These are phyloP conservation scores for Mamestra brassicae DNA, from an alignment of 2,888 invertebrate species.

Conservation along the genomic window DNA sequence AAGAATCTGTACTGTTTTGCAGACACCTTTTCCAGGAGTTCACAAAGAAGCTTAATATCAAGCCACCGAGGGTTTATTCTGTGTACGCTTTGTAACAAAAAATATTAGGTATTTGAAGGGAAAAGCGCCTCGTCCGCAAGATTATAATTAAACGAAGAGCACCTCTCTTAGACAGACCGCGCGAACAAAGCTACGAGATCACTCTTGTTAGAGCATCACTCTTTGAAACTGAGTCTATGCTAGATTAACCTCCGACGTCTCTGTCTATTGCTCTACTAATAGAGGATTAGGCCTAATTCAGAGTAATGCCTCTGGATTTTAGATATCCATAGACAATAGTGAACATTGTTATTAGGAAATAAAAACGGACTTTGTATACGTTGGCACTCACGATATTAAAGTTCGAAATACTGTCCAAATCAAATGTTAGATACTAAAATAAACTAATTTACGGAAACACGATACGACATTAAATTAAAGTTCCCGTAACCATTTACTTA, in stretches of 20 bases:
- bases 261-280: background rate
- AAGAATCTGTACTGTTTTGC: slow-evolving; percentile 19
- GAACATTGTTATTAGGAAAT: too few relatives aligned
- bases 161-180: slow-evolving; percentile 16
- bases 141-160: slow-evolving; percentile 44
- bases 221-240: slow-evolving; percentile 8
- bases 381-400: background rate
- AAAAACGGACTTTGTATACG: background rate
- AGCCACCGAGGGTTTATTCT: slow-evolving; percentile 15
- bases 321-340: background rate
- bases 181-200: slow-evolving; percentile 15
- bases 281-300: background rate
- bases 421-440: slow-evolving; percentile 12
- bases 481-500: slow-evolving; percentile 23
- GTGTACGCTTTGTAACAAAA: slow-evolving; percentile 15
- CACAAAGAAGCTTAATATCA: slow-evolving; percentile 25
- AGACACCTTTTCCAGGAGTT: slow-evolving; percentile 26
- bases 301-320: background rate
- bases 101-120: slow-evolving; percentile 36
- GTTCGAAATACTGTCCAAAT: background rate
- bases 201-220: slow-evolving; percentile 22
- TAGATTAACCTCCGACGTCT: background rate
- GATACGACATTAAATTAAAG: slow-evolving; percentile 36
- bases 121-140: slow-evolving; percentile 27
- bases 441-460: slow-evolving; percentile 19